Base-by-base conservation (phyloP, 2,888 invertebrate genomes). In the Pterobdella sp. region DNA sequence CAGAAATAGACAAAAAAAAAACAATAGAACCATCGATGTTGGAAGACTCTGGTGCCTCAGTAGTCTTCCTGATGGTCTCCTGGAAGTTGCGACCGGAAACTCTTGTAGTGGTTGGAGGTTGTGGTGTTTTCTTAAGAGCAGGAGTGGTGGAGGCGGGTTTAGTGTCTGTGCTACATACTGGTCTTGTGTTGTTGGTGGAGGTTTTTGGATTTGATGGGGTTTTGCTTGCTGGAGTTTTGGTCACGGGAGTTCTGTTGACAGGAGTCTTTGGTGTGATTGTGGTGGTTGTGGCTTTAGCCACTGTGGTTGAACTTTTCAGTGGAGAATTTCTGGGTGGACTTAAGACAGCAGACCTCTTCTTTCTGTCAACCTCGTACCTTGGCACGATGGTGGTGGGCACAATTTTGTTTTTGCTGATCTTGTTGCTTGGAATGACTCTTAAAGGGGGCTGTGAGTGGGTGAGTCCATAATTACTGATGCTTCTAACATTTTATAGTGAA, bases 401-500 rank as follows among this genome's bases (percentile, higher is more conserved):
- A 26, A 56, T 56, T 22, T 56, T 56, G 60, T 56, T 56, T 26
- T 56, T 56, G 60, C 60, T 56, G 60, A 22, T 26, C 35, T 35
- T 66, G 66, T 35, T 66, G 66, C 34, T 34, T 32, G 42, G 68
- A 29, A 36, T n/a, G 4, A 35, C 42, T 31, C 49, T 63, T 36
- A 34, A 29, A 31, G 36, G 49, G 29, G 60, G 60, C 60, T 56
- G 60, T 56, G n/a, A 3, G 26, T 22, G 7, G 49, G 49, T 42
- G 49, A n/a, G n/a, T n/a, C n/a, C n/a, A n/a, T n/a, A n/a, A n/a
- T n/a, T n/a, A n/a, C n/a, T n/a, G n/a, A n/a, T n/a, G n/a, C n/a
- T n/a, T n/a, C n/a, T n/a, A n/a, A n/a, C n/a, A n/a, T n/a, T n/a
- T n/a, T n/a, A n/a, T n/a, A n/a, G n/a, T n/a, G n/a, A n/a, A n/a